Conservation (phyloP, 2,113 vertebrate species). For the Xiphophorus couchianus region DNA sequence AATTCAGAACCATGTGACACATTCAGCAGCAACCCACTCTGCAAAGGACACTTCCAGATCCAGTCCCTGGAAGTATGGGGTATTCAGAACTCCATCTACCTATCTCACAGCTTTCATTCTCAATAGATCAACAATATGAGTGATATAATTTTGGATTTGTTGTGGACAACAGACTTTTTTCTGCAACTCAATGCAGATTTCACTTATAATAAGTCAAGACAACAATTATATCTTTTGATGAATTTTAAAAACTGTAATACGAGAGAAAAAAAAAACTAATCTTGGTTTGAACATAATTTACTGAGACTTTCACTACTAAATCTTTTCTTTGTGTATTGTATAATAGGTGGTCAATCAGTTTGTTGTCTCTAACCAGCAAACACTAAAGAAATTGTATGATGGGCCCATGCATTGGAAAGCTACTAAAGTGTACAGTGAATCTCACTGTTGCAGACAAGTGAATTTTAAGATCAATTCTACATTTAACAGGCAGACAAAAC, state of each 20-base stretch:
- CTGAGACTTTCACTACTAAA: not conserved
- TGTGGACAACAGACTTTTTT: not conserved
- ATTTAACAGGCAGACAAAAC: too few relatives aligned
- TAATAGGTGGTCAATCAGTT: not conserved
- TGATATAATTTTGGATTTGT: not conserved
- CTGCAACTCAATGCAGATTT: not conserved
- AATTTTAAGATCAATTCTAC: too few relatives aligned
- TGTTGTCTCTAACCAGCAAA: too few relatives aligned
- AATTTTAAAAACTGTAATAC: not conserved
- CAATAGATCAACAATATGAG: conserved; percentile 4
- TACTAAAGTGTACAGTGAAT: not conserved
- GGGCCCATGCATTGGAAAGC: not conserved
- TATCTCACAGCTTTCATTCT: conserved; percentile 33
- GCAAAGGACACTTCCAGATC: conserved; percentile 84
- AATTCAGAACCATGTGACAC: conserved; percentile 82
- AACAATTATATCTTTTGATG: too few relatives aligned
- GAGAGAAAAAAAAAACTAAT: not conserved
- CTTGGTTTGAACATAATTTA: not conserved
- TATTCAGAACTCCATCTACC: conserved; percentile 75
- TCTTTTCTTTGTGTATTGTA: not conserved
- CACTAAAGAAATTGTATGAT: not conserved
- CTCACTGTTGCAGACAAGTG: not conserved
- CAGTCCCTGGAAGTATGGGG: conserved; percentile 87
- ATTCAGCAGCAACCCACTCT: conserved; percentile 85
- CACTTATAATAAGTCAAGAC: too few relatives aligned